Percentiles rank a stretch among this genome's conserved stretches.
These are phyloP conservation scores for Acleris literana DNA, from an alignment of 2,888 invertebrate genomes.

Conservation along the genomic window DNA sequence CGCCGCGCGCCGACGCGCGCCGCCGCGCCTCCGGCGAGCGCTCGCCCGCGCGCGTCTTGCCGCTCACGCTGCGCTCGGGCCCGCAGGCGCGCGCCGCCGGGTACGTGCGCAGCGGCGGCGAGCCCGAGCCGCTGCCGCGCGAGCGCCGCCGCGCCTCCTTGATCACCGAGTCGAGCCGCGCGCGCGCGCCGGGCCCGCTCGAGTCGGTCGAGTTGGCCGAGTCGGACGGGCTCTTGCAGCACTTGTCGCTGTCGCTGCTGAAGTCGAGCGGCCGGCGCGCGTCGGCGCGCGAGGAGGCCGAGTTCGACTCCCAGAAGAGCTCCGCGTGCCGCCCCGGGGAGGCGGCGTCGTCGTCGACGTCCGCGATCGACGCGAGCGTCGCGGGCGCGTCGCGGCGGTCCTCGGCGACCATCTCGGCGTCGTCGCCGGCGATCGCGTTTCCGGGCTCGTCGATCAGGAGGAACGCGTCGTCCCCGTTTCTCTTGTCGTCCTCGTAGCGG, in stretches of 20 bases:
- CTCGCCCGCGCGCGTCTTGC: slow-evolving; percentile 47
- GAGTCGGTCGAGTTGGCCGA: slow-evolving; percentile 75
- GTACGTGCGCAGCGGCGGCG: slow-evolving; percentile 70
- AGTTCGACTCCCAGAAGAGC: slow-evolving; percentile 76
- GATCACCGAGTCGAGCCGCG: slow-evolving; percentile 77
- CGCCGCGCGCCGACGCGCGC: slow-evolving; percentile 78
- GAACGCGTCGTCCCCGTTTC: slow-evolving; percentile 54
- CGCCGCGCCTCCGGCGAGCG: slow-evolving; percentile 48
- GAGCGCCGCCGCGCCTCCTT: slow-evolving; percentile 68
- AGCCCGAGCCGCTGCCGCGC: slow-evolving; percentile 59
- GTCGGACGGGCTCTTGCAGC: slow-evolving; percentile 75
- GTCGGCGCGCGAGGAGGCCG: slow-evolving; percentile 68
- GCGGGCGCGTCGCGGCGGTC: slow-evolving; percentile 57
- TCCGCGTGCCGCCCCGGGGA: slow-evolving; percentile 72
- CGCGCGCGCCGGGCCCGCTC: slow-evolving; percentile 64
- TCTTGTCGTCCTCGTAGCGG: slow-evolving; percentile 63
- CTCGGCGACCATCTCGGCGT: slow-evolving; percentile 66
- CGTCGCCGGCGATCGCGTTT: slow-evolving; percentile 59
- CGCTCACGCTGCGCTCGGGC: slow-evolving; percentile 31
- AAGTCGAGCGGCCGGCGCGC: slow-evolving; percentile 65
- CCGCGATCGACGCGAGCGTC: slow-evolving; percentile 59
- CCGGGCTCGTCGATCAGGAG: slow-evolving; percentile 61
- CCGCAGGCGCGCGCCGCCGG: slow-evolving; percentile 52
- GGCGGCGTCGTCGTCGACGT: slow-evolving; percentile 63
- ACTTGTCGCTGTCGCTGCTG: slow-evolving; percentile 78